Percentiles rank a stretch among this genome's conserved stretches.
These are phyloP conservation scores for Bradypodion pumilum DNA, from an alignment of 2,797 vertebrate genomes.

Conservation along the genomic window DNA sequence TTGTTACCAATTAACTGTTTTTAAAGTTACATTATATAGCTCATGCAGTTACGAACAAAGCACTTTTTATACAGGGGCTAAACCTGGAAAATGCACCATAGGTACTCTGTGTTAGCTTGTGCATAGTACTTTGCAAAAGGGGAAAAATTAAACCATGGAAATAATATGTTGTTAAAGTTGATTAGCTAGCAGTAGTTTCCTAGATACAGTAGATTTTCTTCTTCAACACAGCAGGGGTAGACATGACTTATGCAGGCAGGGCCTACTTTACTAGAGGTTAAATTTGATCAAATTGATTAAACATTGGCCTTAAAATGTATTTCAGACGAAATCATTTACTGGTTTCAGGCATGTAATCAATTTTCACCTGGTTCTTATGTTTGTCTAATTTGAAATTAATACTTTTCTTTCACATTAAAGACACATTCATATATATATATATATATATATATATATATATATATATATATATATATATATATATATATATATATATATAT, in stretches of 20 bases:
- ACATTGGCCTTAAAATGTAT: constrained; percentile 50
- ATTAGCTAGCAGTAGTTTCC: constrained; percentile 71
- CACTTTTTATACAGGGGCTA: constrained; percentile 46
- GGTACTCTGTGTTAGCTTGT: constrained; percentile 61
- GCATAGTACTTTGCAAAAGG: constrained; percentile 60
- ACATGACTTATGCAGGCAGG: constrained; percentile 70
- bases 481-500: background rate
- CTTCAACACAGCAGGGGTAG: constrained; percentile 69
- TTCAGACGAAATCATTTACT: constrained; percentile 59
- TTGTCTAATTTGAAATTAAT: constrained; percentile 46
- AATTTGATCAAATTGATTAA: constrained; percentile 75
- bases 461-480: background rate
- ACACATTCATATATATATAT: background rate
- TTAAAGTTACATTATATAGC: constrained; percentile 22
- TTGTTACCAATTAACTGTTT: constrained; percentile 21
- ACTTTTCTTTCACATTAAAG: constrained; percentile 39
- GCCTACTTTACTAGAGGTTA: constrained; percentile 73
- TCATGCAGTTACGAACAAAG: constrained; percentile 52
- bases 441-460: background rate
- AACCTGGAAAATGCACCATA: constrained; percentile 56
- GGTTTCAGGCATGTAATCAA: constrained; percentile 46
- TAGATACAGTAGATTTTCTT: constrained; percentile 67
- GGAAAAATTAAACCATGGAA: constrained; percentile 67
- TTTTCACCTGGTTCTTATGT: constrained; percentile 40
- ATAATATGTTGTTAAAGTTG: constrained; percentile 71